Percentiles rank a stretch among this genome's conserved stretches.
Evolutionary conservation across 2,888 invertebrate genomes (phyloP).

Genomic region (Emmelina monodactyla): DNA sequence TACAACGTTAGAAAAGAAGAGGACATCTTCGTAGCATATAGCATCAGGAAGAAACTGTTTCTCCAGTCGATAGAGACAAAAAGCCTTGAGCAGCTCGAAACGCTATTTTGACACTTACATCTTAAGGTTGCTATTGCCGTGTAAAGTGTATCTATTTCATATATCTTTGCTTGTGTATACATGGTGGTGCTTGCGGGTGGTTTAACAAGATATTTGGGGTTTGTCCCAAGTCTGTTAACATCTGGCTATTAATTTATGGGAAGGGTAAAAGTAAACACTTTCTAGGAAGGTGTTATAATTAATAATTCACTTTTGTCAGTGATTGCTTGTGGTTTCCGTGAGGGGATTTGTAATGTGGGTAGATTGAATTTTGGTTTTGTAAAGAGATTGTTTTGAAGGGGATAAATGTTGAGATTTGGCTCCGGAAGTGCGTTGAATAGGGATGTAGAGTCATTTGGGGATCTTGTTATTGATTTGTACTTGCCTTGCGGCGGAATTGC

Average conservation of each 20-base stretch:
- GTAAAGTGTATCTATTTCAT: too few relatives aligned
- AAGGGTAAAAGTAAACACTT: constrained; percentile 36
- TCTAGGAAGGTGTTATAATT: constrained; percentile 56
- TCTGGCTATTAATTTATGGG: constrained; percentile 57
- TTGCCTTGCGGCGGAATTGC: too few relatives aligned
- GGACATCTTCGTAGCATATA: constrained; percentile 46
- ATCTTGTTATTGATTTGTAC: too few relatives aligned
- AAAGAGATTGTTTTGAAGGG: too few relatives aligned
- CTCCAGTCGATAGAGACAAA: constrained; percentile 47
- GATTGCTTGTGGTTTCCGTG: constrained; percentile 17
- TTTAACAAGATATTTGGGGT: constrained; percentile 61
- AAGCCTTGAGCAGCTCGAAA: constrained; percentile 17
- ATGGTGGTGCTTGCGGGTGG: constrained; percentile 45
- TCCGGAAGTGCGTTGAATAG: too few relatives aligned
- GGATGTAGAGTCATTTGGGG: too few relatives aligned
- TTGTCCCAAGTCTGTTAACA: constrained; percentile 57
- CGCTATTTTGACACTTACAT: too few relatives aligned
- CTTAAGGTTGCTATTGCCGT: too few relatives aligned
- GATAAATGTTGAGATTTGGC: too few relatives aligned
- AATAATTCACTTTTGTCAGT: constrained; percentile 55
- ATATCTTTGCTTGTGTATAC: constrained; percentile 28
- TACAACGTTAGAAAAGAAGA: constrained; percentile 16
- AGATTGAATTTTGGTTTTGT: constrained; percentile 18
- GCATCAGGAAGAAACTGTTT: constrained; percentile 52
- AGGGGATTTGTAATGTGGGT: constrained; percentile 24